These are phyloP conservation scores for Orchesellides sinensis DNA, from an alignment of 2,888 invertebrate genomes.

Conservation along the genomic window DNA sequence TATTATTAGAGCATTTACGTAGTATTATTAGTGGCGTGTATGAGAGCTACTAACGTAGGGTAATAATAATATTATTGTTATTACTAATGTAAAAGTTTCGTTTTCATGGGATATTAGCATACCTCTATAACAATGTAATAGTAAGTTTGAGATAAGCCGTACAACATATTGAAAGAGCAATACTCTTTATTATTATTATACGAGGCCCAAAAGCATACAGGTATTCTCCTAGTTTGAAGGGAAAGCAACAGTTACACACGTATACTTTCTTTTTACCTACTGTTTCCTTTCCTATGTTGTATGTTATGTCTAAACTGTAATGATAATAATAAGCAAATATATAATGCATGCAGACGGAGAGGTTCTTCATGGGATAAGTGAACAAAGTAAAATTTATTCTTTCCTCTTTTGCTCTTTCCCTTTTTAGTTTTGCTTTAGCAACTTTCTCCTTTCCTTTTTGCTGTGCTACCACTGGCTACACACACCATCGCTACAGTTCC, in stretches of 20 bases:
- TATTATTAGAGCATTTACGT: neutral
- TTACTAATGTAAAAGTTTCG: neutral
- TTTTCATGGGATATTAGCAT: neutral
- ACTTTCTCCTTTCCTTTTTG: neutral
- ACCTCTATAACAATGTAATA: neutral
- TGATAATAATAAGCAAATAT: constrained; percentile 50
- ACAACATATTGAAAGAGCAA: neutral
- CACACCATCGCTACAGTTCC: neutral
- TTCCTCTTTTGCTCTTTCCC: neutral
- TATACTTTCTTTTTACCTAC: constrained; percentile 29
- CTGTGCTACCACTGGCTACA: neutral
- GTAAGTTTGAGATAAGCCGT: neutral
- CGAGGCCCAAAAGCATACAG: constrained; percentile 7
- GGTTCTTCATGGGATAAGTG: constrained; percentile 42
- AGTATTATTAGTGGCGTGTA: too few relatives aligned
- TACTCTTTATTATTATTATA: neutral
- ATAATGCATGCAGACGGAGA: constrained; percentile 43
- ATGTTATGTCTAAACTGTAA: constrained; percentile 3
- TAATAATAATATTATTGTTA: neutral
- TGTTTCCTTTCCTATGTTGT: constrained; percentile 2
- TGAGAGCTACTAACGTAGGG: neutral
- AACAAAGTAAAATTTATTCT: constrained; percentile 31
- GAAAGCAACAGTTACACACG: constrained; percentile 50
- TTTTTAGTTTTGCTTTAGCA: neutral
- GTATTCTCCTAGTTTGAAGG: too few relatives aligned